Percentiles rank a stretch among this genome's conserved stretches.
Evolutionary conservation across 2,888 invertebrate species (phyloP).

Genomic region (Arctia plantaginis): DNA sequence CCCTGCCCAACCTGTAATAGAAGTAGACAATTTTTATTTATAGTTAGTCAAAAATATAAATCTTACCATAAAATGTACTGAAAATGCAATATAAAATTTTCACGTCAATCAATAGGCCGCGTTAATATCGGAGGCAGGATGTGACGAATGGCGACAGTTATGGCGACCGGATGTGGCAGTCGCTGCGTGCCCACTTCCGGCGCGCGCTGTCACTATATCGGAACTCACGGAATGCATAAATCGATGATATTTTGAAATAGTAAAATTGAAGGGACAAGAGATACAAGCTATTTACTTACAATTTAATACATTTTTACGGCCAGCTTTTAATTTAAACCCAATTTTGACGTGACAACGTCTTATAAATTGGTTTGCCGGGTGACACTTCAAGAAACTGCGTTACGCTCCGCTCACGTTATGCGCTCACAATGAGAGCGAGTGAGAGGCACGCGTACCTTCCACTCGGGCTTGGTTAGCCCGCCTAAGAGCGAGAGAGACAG

Average conservation of each 20-base stretch:
- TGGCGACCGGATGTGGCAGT: conserved; percentile 65
- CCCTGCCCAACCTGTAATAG: background rate
- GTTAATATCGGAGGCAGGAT: conserved; percentile 61
- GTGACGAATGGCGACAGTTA: conserved; percentile 69
- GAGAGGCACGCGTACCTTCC: no score
- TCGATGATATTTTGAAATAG: conserved; percentile 38
- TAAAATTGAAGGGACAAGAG: conserved; percentile 7
- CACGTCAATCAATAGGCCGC: conserved; percentile 55
- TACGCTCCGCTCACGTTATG: no score
- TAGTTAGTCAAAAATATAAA: background rate
- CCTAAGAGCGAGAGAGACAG: no score
- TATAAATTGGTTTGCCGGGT: no score
- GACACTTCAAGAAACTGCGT: no score
- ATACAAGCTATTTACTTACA: background rate
- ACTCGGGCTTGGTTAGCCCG: no score
- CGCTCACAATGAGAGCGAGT: no score
- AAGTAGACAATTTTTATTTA: no score
- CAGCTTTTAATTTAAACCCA: background rate
- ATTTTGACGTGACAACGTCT: no score
- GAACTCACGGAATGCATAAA: conserved; percentile 57
- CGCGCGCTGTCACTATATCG: conserved; percentile 59
- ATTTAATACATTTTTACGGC: conserved; percentile 1
- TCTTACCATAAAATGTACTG: background rate
- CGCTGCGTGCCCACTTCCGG: conserved; percentile 63
- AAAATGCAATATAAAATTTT: conserved; percentile 36